phyloP scores from a whole-genome alignment of 2,888 invertebrate species.

The Ectemnius cavifrons region DNA sequence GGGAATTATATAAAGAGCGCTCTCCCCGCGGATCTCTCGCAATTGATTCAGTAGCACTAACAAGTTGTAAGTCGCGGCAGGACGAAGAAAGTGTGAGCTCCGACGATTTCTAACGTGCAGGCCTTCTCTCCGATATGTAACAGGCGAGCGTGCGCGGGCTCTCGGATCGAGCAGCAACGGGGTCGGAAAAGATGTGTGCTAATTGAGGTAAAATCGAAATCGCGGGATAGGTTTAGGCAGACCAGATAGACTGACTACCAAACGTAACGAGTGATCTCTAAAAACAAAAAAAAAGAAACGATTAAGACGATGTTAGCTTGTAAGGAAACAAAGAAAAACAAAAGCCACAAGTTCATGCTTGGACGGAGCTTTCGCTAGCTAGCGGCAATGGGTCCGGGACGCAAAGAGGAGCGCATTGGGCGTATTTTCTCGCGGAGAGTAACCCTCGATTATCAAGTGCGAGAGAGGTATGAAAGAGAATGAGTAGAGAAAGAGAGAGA shows the following conservation, averaged over 20 bases:
- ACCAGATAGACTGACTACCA: slow-evolving; percentile 71
- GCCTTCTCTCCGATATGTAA: background rate
- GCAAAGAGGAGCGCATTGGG: background rate
- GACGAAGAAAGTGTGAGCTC: too few relatives aligned
- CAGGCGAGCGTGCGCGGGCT: slow-evolving; percentile 1
- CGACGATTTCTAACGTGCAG: too few relatives aligned
- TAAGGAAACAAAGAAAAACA: slow-evolving; percentile 37
- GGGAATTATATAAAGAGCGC: background rate
- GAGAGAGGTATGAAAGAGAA: background rate
- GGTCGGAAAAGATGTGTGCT: slow-evolving; percentile 13
- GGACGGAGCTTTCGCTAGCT: slow-evolving; percentile 15
- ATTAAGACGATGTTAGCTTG: slow-evolving; percentile 52
- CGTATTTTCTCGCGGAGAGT: slow-evolving; percentile 22
- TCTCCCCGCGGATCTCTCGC: background rate
- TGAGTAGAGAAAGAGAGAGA: background rate
- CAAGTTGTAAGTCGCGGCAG: too few relatives aligned
- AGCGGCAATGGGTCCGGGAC: background rate
- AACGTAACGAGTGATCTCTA: slow-evolving; percentile 71
- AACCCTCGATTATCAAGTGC: slow-evolving; percentile 12
- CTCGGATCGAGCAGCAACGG: slow-evolving; percentile 19
- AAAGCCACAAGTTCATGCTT: slow-evolving; percentile 9
- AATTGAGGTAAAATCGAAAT: slow-evolving; percentile 25
- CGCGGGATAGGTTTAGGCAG: slow-evolving; percentile 63
- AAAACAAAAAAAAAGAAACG: slow-evolving; percentile 48
- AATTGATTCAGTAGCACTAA: too few relatives aligned